Evolutionary conservation across 2,888 invertebrate species (phyloP).

Genomic region (Eledona agricola): DNA sequence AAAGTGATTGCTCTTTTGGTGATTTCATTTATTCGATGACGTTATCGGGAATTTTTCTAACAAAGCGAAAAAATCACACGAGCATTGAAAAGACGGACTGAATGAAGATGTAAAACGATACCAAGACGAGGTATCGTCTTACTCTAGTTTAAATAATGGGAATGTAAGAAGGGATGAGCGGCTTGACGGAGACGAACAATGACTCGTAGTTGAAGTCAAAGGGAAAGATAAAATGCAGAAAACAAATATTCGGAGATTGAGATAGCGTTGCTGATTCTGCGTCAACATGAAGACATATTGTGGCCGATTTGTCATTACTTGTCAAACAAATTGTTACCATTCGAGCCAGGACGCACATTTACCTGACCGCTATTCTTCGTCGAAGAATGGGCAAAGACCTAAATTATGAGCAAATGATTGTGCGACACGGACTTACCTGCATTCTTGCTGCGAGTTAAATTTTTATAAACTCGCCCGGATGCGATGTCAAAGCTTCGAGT

Average conservation of each 20-base stretch:
- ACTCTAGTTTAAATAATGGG: slow-evolving; percentile 41
- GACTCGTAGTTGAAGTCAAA: slow-evolving; percentile 39
- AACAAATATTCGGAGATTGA: too few relatives aligned
- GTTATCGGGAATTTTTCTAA: slow-evolving; percentile 17
- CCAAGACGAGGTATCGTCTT: slow-evolving; percentile 46
- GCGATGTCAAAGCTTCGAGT: slow-evolving; percentile 39
- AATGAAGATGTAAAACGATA: slow-evolving; percentile 47
- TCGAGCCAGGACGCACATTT: slow-evolving; percentile 24
- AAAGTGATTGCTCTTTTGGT: slow-evolving; percentile 44
- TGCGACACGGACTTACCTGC: too few relatives aligned
- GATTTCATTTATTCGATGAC: slow-evolving; percentile 40
- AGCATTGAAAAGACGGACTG: slow-evolving; percentile 30
- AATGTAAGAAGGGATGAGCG: slow-evolving; percentile 41
- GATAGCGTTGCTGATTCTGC: too few relatives aligned
- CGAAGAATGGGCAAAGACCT: background rate
- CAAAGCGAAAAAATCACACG: slow-evolving; percentile 20
- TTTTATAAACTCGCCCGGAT: slow-evolving; percentile 34
- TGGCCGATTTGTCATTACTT: slow-evolving; percentile 52
- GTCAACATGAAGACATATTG: slow-evolving; percentile 45
- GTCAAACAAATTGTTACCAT: slow-evolving; percentile 53
- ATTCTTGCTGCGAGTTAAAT: too few relatives aligned
- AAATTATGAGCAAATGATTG: background rate
- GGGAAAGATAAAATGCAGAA: too few relatives aligned
- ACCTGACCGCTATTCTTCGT: slow-evolving; percentile 15
- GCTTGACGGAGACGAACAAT: slow-evolving; percentile 41